Percentiles rank a stretch among this genome's conserved stretches.
Evolutionary conservation across 1,140 invertebrate genomes (phyloP).

Genomic region (Conus ventricosus): DNA sequence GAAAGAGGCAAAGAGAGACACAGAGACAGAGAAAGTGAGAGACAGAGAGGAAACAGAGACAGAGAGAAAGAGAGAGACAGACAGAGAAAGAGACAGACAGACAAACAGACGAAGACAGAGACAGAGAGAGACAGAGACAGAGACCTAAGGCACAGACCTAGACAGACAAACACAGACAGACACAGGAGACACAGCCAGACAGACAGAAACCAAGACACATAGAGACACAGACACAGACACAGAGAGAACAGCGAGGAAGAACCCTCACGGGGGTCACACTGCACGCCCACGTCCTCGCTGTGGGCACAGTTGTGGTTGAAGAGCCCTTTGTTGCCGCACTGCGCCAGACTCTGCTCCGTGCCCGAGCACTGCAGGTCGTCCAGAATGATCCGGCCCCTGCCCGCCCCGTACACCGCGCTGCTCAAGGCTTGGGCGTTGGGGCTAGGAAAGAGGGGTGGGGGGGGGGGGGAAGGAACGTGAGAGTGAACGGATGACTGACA

Average conservation of each 20-base stretch:
- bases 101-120: too few species aligned
- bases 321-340: constrained; percentile 34
- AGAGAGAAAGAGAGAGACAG: too few species aligned
- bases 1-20: too few species aligned
- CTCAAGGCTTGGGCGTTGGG: constrained; percentile 11
- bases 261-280: constrained; percentile 22
- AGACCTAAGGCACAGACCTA: too few species aligned
- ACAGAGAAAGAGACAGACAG: too few species aligned
- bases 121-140: too few species aligned
- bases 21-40: too few species aligned
- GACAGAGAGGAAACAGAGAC: too few species aligned
- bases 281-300: constrained; percentile 38
- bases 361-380: constrained; percentile 38
- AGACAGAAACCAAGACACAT: neutral
- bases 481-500: neutral
- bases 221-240: neutral
- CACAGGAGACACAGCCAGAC: neutral
- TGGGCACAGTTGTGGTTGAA: constrained; percentile 38
- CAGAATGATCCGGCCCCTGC: constrained; percentile 34
- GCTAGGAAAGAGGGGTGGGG: neutral
- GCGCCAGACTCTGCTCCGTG: constrained; percentile 27
- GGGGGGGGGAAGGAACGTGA: neutral
- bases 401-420: constrained; percentile 21
- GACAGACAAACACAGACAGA: too few species aligned
- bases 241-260: neutral